These are phyloP conservation scores for Parazoanthus darwini DNA, from an alignment of 92 coral and sea anemone species.

Conservation along the genomic window DNA sequence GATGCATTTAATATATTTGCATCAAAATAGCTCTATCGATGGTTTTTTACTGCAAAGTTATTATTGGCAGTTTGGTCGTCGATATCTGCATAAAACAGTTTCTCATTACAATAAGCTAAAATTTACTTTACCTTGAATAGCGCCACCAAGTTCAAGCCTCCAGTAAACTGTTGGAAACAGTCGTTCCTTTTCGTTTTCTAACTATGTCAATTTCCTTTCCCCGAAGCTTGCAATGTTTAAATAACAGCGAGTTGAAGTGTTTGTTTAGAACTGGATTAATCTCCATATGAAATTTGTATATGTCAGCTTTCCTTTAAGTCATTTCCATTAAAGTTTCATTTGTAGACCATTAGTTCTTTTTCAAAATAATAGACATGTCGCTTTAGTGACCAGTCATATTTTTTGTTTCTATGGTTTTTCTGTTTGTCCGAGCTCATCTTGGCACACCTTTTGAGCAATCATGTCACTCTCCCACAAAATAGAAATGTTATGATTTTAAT, in stretches of 20 bases:
- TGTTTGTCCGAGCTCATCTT: neutral
- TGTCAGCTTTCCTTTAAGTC: neutral
- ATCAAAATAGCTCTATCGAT: too few species aligned
- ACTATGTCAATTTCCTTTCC: neutral
- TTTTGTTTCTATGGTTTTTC: neutral
- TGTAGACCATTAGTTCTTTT: neutral
- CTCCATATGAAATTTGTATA: neutral
- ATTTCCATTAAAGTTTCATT: neutral
- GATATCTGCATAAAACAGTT: too few species aligned
- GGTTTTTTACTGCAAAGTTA: too few species aligned
- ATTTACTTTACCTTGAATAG: neutral
- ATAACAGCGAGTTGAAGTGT: constrained; percentile 15
- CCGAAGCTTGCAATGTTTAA: neutral
- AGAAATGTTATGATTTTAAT: neutral
- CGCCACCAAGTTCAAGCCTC: neutral
- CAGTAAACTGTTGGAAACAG: neutral
- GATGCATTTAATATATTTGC: neutral
- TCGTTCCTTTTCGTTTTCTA: neutral
- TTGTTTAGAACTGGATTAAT: neutral
- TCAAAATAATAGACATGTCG: neutral
- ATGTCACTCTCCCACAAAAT: neutral
- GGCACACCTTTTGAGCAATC: neutral
- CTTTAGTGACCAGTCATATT: neutral
- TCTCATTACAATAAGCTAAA: too few species aligned
- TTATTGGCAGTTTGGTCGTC: neutral